Percentiles rank a stretch among this genome's conserved stretches.
phyloP scores from a whole-genome alignment of 2,797 vertebrate species.

The Arctocebus calabarensis region DNA sequence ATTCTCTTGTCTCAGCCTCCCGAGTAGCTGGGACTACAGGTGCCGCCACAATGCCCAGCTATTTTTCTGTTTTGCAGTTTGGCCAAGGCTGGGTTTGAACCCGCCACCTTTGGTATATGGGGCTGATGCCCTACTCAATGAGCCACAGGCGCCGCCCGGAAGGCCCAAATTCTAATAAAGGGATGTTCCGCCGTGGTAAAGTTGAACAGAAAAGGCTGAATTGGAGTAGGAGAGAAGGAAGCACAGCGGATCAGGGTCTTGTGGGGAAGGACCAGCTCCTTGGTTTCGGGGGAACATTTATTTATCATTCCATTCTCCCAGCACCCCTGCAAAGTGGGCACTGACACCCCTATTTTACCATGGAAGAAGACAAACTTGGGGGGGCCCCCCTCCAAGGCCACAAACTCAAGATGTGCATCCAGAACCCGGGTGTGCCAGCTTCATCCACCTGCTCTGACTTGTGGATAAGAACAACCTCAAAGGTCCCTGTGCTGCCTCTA shows the following conservation, averaged over 20 bases:
- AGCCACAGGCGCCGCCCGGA: no score
- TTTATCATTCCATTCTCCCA: accelerated
- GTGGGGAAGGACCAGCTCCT: accelerated
- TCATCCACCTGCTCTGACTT: neutral
- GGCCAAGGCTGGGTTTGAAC: no score
- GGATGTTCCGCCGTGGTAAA: neutral
- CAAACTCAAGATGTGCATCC: neutral
- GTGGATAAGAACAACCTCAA: neutral
- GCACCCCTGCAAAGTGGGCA: neutral
- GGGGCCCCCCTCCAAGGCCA: neutral
- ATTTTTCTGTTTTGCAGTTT: no score
- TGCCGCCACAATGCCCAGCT: no score
- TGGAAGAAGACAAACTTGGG: neutral
- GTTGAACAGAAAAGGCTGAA: neutral
- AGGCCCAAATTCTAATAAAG: neutral
- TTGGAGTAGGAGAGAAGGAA: neutral
- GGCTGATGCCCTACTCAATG: no score
- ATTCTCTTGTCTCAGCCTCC: no score
- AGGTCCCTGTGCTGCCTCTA: neutral
- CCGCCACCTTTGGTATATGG: no score
- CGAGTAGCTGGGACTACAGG: no score
- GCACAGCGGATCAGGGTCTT: accelerated
- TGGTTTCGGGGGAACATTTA: neutral
- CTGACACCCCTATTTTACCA: neutral
- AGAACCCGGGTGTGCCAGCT: neutral